Conservation (phyloP, 2,888 invertebrate species). For the Drosophila ustulata region DNA sequence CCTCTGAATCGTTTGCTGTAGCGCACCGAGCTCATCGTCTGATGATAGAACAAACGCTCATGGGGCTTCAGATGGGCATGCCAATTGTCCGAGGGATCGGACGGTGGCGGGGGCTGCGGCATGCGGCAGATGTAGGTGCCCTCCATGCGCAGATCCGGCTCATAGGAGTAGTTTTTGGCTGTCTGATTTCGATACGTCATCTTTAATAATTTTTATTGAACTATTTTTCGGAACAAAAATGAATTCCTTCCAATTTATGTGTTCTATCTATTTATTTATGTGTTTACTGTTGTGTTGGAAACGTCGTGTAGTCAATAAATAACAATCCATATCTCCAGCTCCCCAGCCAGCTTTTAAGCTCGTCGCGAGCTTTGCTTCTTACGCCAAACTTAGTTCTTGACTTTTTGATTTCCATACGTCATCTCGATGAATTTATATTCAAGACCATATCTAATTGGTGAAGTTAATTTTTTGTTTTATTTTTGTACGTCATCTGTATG, state of each 20-base stretch:
- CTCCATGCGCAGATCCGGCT: constrained; percentile 85
- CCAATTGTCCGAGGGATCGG: constrained; percentile 80
- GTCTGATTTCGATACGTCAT: constrained; percentile 57
- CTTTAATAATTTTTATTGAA: constrained; percentile 9
- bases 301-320: constrained; percentile 49
- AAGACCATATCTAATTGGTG: too few species aligned
- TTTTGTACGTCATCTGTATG: too few species aligned
- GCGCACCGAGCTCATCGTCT: constrained; percentile 86
- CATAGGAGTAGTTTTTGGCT: constrained; percentile 77
- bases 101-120: constrained; percentile 79
- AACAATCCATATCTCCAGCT: not conserved
- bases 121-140: constrained; percentile 84
- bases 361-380: not conserved
- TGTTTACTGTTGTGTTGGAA: constrained; percentile 39
- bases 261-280: constrained; percentile 3
- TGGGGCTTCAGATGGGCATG: constrained; percentile 82
- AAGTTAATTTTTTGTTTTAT: too few species aligned
- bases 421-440: too few species aligned
- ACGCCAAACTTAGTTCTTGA: not conserved
- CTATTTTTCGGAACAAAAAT: constrained; percentile 14
- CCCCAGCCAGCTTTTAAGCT: not conserved
- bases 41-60: constrained; percentile 86
- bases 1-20: constrained; percentile 84
- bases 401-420: not conserved
- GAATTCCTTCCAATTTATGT: not conserved